Evolutionary conservation across 1,140 invertebrate genomes (phyloP), one percentile per base, ranked within the genome.

Genomic region (Megalopta genalis): DNA sequence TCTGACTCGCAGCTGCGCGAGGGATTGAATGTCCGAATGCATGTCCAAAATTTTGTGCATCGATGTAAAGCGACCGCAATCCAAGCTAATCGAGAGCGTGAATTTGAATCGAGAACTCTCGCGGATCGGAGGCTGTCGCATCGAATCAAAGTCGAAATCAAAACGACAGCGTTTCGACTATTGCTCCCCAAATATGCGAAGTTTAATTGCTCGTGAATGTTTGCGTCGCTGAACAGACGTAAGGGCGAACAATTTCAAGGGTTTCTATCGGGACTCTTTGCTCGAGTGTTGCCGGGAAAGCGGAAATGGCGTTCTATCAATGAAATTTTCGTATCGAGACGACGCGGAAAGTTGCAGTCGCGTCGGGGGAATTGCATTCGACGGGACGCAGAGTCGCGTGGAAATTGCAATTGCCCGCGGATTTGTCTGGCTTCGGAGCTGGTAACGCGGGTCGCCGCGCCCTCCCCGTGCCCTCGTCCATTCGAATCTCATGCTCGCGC

Each of bases 401-500:
- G 65, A 67, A 67, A 67, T 67, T 67, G 65, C 65, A 49, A 67
- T 67, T 67, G 65, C 46, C 16, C 46, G 42, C 25, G 65, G 23
- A 52, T 67, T 67, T 67, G 65, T 67, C 42, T 52, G 46, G 65
- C 63, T 12, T 5, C 65, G 39, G 23, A 67, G 16, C 10, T 16
- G 65, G 39, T 1, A 18, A 67, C 65, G 42, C 37, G 12, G 10
- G 25, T 32, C 1, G 32, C 32, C 32, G 32, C 32, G 1, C 32
- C 32, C 32, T 32, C 32, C 32, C 32, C 4, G 32, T 32, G 32
- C 4, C 32, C 32, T 2, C 32, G 32, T 32, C 32, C 32, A 32
- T 32, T 32, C 32, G 32, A 32, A 32, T 32, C 32, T 32, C 32
- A 32, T 32, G 32, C 32, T 32, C 32, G 32, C 32, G 32, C 32